phyloP scores from a whole-genome alignment of 2,888 invertebrate species.

The Meliscaeva auricollis region DNA sequence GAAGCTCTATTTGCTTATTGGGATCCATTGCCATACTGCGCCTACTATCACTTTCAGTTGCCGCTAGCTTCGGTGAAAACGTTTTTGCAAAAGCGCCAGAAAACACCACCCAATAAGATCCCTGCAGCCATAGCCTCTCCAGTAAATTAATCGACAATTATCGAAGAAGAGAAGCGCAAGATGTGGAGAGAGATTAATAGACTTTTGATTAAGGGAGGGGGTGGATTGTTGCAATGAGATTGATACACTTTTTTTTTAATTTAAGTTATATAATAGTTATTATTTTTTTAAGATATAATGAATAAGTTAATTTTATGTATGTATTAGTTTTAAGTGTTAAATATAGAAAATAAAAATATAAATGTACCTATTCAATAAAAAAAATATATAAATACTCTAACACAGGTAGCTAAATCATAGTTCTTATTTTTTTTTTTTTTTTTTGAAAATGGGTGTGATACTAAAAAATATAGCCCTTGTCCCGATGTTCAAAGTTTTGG shows the following conservation, averaged over 20 bases:
- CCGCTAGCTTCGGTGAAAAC: slow-evolving; percentile 87
- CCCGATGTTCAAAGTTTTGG: too few species aligned
- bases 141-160: slow-evolving; percentile 34
- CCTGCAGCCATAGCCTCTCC: slow-evolving; percentile 58
- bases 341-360: background rate
- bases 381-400: background rate
- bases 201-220: slow-evolving; percentile 53
- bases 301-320: slow-evolving; percentile 19
- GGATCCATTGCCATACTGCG: slow-evolving; percentile 94
- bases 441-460: too few species aligned
- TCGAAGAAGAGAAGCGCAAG: background rate
- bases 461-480: too few species aligned
- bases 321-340: slow-evolving; percentile 6
- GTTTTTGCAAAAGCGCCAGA: slow-evolving; percentile 85
- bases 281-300: slow-evolving; percentile 22
- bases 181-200: slow-evolving; percentile 71
- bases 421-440: too few species aligned
- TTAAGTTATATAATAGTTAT: slow-evolving; percentile 38
- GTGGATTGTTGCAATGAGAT: slow-evolving; percentile 27
- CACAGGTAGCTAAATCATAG: too few species aligned
- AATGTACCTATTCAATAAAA: slow-evolving; percentile 8
- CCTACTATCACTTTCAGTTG: slow-evolving; percentile 92
- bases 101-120: slow-evolving; percentile 47
- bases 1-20: slow-evolving; percentile 93
- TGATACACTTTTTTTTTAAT: slow-evolving; percentile 35